Percentiles rank a stretch among this genome's conserved stretches.
These are phyloP conservation scores for Mastacembelus armatus DNA, from an alignment of 2,797 vertebrate genomes.

Conservation along the genomic window DNA sequence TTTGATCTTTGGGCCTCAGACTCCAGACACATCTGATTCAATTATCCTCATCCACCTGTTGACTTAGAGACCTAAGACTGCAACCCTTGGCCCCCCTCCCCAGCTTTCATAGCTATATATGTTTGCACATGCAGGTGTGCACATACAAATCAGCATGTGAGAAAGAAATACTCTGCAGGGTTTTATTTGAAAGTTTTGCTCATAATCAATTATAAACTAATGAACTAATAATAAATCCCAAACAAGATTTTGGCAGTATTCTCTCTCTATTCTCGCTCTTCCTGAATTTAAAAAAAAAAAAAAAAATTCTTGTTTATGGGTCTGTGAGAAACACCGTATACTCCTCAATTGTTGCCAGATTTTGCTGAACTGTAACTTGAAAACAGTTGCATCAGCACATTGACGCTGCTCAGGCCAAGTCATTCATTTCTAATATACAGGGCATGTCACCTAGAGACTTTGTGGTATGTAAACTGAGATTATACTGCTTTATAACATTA, in stretches of 20 bases:
- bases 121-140: slow-evolving; percentile 39
- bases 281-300: too few relatives aligned
- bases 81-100: slow-evolving; percentile 72
- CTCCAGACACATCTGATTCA: slow-evolving; percentile 86
- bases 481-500: not conserved
- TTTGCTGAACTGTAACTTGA: not conserved
- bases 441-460: not conserved
- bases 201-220: slow-evolving; percentile 8
- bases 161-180: slow-evolving; percentile 9
- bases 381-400: not conserved
- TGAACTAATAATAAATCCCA: not conserved
- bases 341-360: not conserved
- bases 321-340: too few relatives aligned
- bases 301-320: too few relatives aligned
- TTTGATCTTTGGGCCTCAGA: slow-evolving; percentile 85
- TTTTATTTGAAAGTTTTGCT: slow-evolving; percentile 9
- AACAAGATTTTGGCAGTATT: not conserved
- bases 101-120: slow-evolving; percentile 66
- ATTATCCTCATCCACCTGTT: slow-evolving; percentile 89
- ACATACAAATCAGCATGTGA: slow-evolving; percentile 1
- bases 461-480: too few relatives aligned
- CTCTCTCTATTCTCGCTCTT: not conserved
- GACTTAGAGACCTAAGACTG: slow-evolving; percentile 83
- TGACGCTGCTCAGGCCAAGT: not conserved
- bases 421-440: not conserved